Percentiles rank a stretch among this genome's conserved stretches.
These are phyloP conservation scores for Himalopsyche anomala DNA, from an alignment of 2,888 invertebrate species.

Conservation along the genomic window DNA sequence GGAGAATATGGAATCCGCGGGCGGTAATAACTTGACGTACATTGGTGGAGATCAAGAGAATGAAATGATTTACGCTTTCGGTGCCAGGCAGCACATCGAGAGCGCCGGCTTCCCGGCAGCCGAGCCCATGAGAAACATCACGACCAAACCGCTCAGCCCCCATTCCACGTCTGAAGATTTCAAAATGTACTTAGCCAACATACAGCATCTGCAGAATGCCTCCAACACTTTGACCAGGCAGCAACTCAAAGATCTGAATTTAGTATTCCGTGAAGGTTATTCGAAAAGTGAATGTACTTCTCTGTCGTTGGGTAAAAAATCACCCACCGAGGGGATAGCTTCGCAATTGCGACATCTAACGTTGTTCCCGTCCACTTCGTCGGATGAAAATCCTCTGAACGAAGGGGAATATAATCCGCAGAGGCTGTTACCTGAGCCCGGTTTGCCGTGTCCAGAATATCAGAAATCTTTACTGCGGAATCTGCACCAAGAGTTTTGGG, in stretches of 20 bases:
- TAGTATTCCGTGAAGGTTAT: slow-evolving; percentile 78
- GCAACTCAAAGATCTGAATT: slow-evolving; percentile 78
- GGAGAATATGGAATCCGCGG: slow-evolving; percentile 70
- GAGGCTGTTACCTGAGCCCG: slow-evolving; percentile 66
- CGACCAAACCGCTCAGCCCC: slow-evolving; percentile 81
- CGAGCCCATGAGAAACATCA: slow-evolving; percentile 75
- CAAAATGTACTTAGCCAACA: slow-evolving; percentile 83
- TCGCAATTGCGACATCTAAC: slow-evolving; percentile 50
- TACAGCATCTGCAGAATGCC: slow-evolving; percentile 84
- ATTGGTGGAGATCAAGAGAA: slow-evolving; percentile 76
- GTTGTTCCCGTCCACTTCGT: slow-evolving; percentile 4
- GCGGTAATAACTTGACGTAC: slow-evolving; percentile 69
- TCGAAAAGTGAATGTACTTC: slow-evolving; percentile 72
- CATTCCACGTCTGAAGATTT: slow-evolving; percentile 83
- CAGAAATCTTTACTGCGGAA: slow-evolving; percentile 80
- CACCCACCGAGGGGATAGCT: slow-evolving; percentile 50
- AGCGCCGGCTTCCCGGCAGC: slow-evolving; percentile 69
- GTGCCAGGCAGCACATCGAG: slow-evolving; percentile 71
- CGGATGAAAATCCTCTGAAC: slow-evolving; percentile 23
- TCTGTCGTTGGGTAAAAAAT: slow-evolving; percentile 48
- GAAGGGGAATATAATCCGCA: slow-evolving; percentile 64
- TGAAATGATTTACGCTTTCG: slow-evolving; percentile 75
- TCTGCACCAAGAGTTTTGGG: slow-evolving; percentile 95
- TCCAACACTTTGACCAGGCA: slow-evolving; percentile 80
- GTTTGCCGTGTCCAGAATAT: slow-evolving; percentile 78